Percentiles rank a stretch among this genome's conserved stretches.
Evolutionary conservation across 2,113 vertebrate species (phyloP).

Genomic region (Electrona antarctica): DNA sequence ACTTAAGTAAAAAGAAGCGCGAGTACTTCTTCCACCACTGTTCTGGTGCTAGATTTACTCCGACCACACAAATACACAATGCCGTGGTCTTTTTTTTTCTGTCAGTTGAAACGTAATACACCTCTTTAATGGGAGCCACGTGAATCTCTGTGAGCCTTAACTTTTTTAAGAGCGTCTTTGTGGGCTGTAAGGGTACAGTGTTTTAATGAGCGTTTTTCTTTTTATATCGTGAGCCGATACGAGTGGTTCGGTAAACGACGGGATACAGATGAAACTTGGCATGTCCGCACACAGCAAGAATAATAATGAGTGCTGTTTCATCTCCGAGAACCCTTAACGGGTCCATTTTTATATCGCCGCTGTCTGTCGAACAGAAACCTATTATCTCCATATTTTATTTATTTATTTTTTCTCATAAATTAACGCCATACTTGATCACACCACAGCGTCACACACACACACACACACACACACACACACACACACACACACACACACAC

Average conservation of each 20-base stretch:
- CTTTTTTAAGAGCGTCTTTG: neutral
- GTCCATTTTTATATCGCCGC: too few relatives aligned
- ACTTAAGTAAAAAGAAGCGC: too few relatives aligned
- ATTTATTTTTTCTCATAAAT: too few relatives aligned
- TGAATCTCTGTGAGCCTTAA: conserved; percentile 5
- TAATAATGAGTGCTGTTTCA: too few relatives aligned
- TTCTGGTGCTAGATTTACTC: conserved; percentile 35
- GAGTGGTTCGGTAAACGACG: conserved; percentile 1
- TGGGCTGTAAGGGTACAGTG: neutral
- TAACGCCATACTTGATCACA: too few relatives aligned
- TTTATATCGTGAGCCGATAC: neutral
- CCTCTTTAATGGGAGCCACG: neutral
- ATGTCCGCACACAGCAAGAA: too few relatives aligned
- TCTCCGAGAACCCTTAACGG: too few relatives aligned
- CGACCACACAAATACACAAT: conserved; percentile 27
- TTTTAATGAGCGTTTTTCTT: neutral
- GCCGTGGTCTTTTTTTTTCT: neutral
- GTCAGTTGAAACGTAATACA: neutral
- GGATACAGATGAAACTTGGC: neutral
- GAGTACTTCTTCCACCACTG: neutral
- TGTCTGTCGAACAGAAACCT: too few relatives aligned
- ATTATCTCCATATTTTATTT: too few relatives aligned
- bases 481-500: too few relatives aligned
- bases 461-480: too few relatives aligned
- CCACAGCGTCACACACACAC: too few relatives aligned